phyloP scores from a whole-genome alignment of 2,888 invertebrate genomes.

The Punctoribates punctum region DNA sequence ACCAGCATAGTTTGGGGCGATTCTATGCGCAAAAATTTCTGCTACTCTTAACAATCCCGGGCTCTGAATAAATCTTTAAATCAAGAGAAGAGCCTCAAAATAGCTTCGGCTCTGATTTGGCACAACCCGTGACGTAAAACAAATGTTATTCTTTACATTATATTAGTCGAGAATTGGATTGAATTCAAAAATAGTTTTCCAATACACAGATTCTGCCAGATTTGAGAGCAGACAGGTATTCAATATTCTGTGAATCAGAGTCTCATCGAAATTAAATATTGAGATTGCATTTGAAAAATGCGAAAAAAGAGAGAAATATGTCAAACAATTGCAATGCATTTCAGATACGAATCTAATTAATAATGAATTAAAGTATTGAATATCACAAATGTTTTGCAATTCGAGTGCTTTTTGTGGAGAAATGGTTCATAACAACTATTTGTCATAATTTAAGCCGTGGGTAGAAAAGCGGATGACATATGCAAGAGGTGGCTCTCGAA shows the following conservation, averaged over 20 bases:
- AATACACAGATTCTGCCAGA: not conserved
- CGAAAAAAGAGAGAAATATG: not conserved
- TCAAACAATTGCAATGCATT: not conserved
- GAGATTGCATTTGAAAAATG: not conserved
- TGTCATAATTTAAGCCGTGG: no score
- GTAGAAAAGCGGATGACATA: no score
- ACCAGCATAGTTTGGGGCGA: not conserved
- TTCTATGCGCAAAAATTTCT: not conserved
- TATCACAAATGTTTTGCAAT: not conserved
- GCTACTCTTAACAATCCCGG: not conserved
- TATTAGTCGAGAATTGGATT: not conserved
- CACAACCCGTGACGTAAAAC: conserved; percentile 1
- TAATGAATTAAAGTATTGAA: not conserved
- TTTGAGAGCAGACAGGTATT: no score
- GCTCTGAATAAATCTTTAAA: not conserved
- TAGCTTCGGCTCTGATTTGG: not conserved
- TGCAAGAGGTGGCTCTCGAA: no score
- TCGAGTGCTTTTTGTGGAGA: not conserved
- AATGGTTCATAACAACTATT: not conserved
- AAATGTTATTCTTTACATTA: conserved; percentile 2
- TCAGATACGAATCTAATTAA: not conserved
- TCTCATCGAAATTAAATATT: not conserved
- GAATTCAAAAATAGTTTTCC: not conserved
- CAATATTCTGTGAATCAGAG: no score
- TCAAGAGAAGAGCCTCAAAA: not conserved